phyloP scores from a whole-genome alignment of 1,140 invertebrate species.

The Hylaeus anthracinus region DNA sequence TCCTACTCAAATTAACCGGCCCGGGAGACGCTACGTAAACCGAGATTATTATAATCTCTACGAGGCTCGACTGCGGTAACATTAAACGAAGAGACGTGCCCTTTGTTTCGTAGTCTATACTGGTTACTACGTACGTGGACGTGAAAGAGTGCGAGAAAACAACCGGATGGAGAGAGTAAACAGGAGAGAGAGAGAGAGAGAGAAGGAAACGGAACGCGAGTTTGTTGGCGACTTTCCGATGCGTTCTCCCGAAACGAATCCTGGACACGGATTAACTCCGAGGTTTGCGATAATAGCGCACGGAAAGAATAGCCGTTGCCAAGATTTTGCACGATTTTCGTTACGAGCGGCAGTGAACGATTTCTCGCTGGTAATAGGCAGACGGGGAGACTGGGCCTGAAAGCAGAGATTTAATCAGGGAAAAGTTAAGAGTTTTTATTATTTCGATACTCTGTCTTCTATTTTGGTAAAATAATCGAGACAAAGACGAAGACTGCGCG shows the following conservation, averaged over 20 bases:
- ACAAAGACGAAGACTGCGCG: neutral
- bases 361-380: neutral
- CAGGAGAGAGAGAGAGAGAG: neutral
- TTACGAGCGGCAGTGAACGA: neutral
- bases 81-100: conserved; percentile 78
- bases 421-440: no score
- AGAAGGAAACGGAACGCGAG: conserved; percentile 36
- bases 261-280: conserved; percentile 54
- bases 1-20: conserved; percentile 79
- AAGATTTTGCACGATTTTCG: conserved; percentile 42
- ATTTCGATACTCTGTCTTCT: no score
- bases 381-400: no score
- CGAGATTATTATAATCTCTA: conserved; percentile 81
- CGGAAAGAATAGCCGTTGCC: conserved; percentile 45
- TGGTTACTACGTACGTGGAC: conserved; percentile 23
- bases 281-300: conserved; percentile 58
- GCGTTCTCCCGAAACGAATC: conserved; percentile 45
- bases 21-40: conserved; percentile 78
- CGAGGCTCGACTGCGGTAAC: conserved; percentile 78
- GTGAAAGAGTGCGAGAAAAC: conserved; percentile 10
- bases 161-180: neutral
- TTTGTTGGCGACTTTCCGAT: conserved; percentile 58
- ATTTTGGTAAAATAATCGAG: neutral
- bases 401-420: no score
- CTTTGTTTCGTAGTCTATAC: conserved; percentile 63